A percentile compares a stretch with the other conserved stretches of the same genome.
These are phyloP conservation scores for Microtus californicus DNA, from an alignment of 2,797 vertebrate genomes.

Conservation along the genomic window DNA sequence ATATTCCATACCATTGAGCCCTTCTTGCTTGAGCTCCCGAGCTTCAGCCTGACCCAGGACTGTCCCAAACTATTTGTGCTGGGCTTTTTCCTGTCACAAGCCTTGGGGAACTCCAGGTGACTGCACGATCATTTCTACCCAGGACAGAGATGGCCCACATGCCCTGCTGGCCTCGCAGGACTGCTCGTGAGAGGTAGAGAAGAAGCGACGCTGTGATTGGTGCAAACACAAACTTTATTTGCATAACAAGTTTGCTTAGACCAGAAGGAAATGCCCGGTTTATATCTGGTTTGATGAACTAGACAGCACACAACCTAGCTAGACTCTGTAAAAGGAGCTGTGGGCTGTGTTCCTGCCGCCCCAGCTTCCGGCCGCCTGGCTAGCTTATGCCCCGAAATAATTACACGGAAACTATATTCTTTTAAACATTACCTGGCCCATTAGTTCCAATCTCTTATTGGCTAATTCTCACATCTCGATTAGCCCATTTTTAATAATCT, in stretches of 20 bases:
- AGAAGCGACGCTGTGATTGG: neutral
- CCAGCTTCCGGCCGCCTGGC: no score
- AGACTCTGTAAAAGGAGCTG: no score
- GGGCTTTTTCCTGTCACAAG: neutral
- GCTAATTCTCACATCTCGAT: no score
- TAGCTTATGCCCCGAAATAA: no score
- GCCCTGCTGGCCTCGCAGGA: neutral
- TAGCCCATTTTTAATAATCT: no score
- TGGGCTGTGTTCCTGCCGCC: no score
- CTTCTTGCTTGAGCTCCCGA: neutral
- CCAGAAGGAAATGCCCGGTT: neutral
- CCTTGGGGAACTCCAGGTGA: neutral
- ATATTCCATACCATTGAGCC: no score
- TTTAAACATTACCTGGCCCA: no score
- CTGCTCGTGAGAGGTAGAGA: neutral
- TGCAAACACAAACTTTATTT: neutral
- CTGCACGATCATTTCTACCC: neutral
- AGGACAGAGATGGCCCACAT: neutral
- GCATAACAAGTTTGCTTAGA: neutral
- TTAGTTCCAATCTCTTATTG: no score
- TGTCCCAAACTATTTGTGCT: neutral
- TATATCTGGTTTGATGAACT: no score
- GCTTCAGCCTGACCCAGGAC: neutral
- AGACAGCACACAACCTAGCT: no score
- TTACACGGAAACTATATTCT: no score